Evolutionary conservation across 2,888 invertebrate species (phyloP), one percentile per base, ranked within the genome.

Genomic region (Drosophila limbata): DNA sequence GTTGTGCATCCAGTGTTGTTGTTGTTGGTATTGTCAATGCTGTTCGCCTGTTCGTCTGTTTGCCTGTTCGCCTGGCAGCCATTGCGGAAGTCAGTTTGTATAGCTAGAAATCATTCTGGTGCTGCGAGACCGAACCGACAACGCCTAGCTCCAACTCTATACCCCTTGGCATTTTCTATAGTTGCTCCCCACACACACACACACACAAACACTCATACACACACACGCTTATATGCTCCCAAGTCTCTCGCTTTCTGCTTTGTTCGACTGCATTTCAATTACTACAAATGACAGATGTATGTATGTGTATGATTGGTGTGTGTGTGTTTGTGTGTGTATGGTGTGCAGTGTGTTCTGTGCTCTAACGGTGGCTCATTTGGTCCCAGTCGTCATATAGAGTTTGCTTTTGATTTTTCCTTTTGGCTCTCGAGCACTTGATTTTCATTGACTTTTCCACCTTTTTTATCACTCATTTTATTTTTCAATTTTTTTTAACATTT

Each of bases 221-320:
- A 11, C 31, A 40, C 17, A 15, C n/a, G n/a, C 57, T 35, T 5
- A 4, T 5, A 39, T 17, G 39, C 6, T n/a, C 25, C 10, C 48
- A 40, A 17, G 28, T 42, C 53, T 19, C 48, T 51, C 44, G 45
- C 52, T 63, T 56, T 64, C 65, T 75, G 71, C 69, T 74, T 87
- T 88, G 85, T 74, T 87, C 74, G 77, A 73, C 67, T 71, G 74
- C 78, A 73, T 89, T 89, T 85, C 89, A 85, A 89, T 85, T 85
- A 85, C 88, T 85, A 75, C 80, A 89, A 85, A 89, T 89, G 80
- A 82, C 76, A 78, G 85, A 73, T 57, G 60, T 52, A 44, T 33
- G 25, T 66, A 44, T 33, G 25, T 66, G 42, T 31, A 31, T 47
- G 25, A 5, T 25, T 25, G 25, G 37, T 50, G 44, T 39, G 47